phyloP scores from a whole-genome alignment of 1,140 invertebrate genomes.

The Drosophila ambigua region DNA sequence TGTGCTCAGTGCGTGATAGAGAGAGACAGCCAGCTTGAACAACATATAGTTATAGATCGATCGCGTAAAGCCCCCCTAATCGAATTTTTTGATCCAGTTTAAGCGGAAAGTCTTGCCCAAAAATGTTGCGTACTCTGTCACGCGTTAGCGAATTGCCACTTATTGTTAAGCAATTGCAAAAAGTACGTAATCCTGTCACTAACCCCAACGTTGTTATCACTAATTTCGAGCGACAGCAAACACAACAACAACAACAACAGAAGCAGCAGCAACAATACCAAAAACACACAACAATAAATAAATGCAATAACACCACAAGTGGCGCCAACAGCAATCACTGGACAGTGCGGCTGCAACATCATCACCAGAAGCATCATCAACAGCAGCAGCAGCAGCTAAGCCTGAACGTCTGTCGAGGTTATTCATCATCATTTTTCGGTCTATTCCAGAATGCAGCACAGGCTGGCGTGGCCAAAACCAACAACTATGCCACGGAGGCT shows the following conservation, averaged over 20 bases:
- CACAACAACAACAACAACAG: slow-evolving; percentile 16
- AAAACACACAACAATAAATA: slow-evolving; percentile 17
- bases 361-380: slow-evolving; percentile 20
- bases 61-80: too few relatives aligned
- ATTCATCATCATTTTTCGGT: slow-evolving; percentile 84
- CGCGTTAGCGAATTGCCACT: slow-evolving; percentile 78
- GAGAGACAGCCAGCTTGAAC: slow-evolving; percentile 26
- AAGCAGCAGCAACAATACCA: slow-evolving; percentile 27
- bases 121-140: slow-evolving; percentile 79
- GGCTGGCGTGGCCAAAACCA: slow-evolving; percentile 72
- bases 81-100: too few relatives aligned
- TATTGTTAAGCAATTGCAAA: slow-evolving; percentile 82
- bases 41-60: background rate
- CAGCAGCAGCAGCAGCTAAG: slow-evolving; percentile 38
- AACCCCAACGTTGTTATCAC: slow-evolving; percentile 52
- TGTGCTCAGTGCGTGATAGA: slow-evolving; percentile 3
- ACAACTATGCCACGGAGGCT: slow-evolving; percentile 83
- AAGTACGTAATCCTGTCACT: slow-evolving; percentile 75
- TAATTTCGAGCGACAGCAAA: slow-evolving; percentile 38
- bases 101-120: slow-evolving; percentile 4
- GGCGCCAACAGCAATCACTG: slow-evolving; percentile 7
- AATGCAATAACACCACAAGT: slow-evolving; percentile 20
- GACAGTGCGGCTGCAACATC: slow-evolving; percentile 3
- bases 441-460: slow-evolving; percentile 82
- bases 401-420: slow-evolving; percentile 53